These are phyloP conservation scores for Parasteatoda tepidariorum DNA, from an alignment of 1,140 invertebrate species.

Conservation along the genomic window DNA sequence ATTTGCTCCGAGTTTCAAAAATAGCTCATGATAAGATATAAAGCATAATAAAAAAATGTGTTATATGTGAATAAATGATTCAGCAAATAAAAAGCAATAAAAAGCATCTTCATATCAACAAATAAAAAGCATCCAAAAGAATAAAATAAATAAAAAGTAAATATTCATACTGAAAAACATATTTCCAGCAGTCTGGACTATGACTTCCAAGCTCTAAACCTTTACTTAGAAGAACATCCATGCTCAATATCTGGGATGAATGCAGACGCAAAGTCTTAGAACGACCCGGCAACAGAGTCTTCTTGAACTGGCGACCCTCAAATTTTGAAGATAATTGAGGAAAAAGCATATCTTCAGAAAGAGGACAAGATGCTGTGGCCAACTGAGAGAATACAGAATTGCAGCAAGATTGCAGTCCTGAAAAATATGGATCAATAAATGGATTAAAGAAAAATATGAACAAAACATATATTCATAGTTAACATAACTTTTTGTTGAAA, in stretches of 20 bases:
- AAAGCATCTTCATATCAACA: no score
- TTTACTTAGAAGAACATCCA: constrained; percentile 84
- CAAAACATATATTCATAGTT: neutral
- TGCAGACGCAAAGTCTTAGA: constrained; percentile 67
- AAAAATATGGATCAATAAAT: constrained; percentile 41
- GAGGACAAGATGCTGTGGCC: constrained; percentile 80
- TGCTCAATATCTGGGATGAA: constrained; percentile 87
- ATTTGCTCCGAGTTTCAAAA: no score
- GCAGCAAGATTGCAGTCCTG: constrained; percentile 84
- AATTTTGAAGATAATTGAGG: constrained; percentile 34
- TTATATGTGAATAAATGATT: no score
- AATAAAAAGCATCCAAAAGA: neutral
- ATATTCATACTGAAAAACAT: constrained; percentile 81
- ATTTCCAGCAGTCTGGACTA: constrained; percentile 90
- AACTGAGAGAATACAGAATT: constrained; percentile 77
- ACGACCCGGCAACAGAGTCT: constrained; percentile 56
- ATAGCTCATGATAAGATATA: no score
- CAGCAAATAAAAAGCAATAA: no score
- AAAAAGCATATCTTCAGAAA: constrained; percentile 68
- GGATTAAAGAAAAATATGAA: no score
- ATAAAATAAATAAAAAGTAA: neutral
- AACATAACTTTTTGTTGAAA: neutral
- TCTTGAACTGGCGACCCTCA: constrained; percentile 39
- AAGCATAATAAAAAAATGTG: no score
- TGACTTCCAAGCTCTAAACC: constrained; percentile 91